A percentile compares a stretch with the other conserved stretches of the same genome.
These are phyloP conservation scores for Glyphotaelius pellucidus DNA, from an alignment of 2,888 invertebrate species.

Conservation along the genomic window DNA sequence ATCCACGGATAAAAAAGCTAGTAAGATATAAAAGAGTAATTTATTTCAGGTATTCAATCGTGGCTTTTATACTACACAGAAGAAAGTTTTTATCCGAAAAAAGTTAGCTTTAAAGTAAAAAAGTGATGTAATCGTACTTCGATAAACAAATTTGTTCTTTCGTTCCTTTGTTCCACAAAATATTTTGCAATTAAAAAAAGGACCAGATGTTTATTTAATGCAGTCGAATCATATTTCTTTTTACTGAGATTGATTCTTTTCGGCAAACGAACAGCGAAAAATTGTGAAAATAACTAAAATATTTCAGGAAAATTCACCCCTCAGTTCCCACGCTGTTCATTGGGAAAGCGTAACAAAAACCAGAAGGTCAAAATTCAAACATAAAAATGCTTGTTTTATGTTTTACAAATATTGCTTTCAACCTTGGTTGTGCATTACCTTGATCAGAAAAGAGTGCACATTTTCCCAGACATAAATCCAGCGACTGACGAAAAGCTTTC, in stretches of 20 bases:
- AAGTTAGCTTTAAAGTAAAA: too few species aligned
- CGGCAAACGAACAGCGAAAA: too few species aligned
- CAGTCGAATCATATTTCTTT: background rate
- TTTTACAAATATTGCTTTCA: background rate
- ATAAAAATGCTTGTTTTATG: background rate
- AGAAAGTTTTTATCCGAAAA: too few species aligned
- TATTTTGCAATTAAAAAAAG: too few species aligned
- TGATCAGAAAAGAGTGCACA: background rate
- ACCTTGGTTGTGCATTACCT: background rate
- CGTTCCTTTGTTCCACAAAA: too few species aligned
- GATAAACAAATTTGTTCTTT: too few species aligned
- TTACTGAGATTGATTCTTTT: background rate
- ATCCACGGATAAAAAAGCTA: too few species aligned
- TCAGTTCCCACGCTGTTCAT: background rate
- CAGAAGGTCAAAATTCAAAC: background rate
- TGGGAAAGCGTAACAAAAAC: background rate
- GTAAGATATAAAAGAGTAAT: too few species aligned
- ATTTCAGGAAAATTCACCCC: background rate
- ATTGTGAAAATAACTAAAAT: background rate
- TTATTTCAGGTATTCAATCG: too few species aligned
- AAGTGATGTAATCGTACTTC: too few species aligned
- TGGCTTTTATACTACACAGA: too few species aligned
- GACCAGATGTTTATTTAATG: background rate
- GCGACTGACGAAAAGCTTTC: conserved; percentile 12
- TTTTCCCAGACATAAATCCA: background rate